Evolutionary conservation across 2,113 vertebrate genomes (phyloP).

Genomic region (Petroica traversi): DNA sequence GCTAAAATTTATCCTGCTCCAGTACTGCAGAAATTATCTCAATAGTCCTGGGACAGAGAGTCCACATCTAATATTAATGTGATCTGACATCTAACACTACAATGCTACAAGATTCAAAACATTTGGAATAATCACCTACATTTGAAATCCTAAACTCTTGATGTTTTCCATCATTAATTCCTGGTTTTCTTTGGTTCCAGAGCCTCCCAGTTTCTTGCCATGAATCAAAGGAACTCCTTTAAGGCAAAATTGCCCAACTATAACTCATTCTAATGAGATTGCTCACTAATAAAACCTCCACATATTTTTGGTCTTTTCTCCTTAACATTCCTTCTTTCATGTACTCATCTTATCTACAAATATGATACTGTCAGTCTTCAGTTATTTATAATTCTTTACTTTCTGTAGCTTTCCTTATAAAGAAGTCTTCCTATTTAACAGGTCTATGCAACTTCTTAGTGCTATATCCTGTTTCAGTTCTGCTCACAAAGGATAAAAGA

Average conservation of each 20-base stretch:
- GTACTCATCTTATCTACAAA: not conserved
- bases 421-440: not conserved
- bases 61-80: not conserved
- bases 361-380: not conserved
- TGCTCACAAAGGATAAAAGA: not conserved
- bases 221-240: slow-evolving; percentile 17
- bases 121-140: not conserved
- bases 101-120: not conserved
- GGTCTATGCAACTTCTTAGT: not conserved
- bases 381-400: not conserved
- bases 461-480: not conserved
- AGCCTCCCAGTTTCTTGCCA: not conserved
- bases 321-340: not conserved
- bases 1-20: not conserved
- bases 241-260: slow-evolving; percentile 28
- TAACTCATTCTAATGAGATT: not conserved
- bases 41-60: not conserved
- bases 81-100: not conserved
- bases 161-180: slow-evolving; percentile 12
- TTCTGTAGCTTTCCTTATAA: not conserved
- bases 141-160: not conserved
- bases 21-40: not conserved
- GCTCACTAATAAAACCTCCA: not conserved
- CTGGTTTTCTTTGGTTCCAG: not conserved
- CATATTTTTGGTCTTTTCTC: not conserved